Evolutionary conservation across 2,888 invertebrate genomes (phyloP).

Genomic region (Cryptus armator): DNA sequence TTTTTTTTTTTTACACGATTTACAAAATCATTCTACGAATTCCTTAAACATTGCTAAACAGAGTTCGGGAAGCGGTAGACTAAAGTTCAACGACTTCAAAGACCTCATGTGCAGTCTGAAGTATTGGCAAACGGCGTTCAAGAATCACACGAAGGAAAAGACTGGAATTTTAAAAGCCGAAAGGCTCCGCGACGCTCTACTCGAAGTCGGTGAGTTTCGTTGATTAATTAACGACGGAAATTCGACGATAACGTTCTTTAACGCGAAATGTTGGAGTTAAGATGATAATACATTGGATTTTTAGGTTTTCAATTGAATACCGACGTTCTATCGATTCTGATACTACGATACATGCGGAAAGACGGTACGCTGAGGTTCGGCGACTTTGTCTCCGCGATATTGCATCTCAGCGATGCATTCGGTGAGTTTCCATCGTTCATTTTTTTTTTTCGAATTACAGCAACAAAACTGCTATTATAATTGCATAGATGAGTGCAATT

Average conservation of each 20-base stretch:
- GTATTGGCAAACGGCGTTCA: constrained; percentile 96
- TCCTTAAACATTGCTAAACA: constrained; percentile 78
- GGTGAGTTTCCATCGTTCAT: constrained; percentile 87
- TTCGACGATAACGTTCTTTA: neutral
- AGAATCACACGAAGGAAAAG: constrained; percentile 95
- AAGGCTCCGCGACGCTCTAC: constrained; percentile 92
- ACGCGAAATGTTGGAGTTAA: constrained; percentile 14
- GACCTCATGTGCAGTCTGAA: constrained; percentile 96
- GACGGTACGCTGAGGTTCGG: constrained; percentile 96
- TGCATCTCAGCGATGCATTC: constrained; percentile 95
- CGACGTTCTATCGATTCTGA: constrained; percentile 92
- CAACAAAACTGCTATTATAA: neutral
- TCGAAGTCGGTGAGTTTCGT: constrained; percentile 90
- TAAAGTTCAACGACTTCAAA: constrained; percentile 94
- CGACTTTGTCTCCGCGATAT: constrained; percentile 95
- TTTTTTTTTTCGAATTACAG: neutral
- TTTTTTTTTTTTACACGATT: neutral
- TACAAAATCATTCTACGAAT: neutral
- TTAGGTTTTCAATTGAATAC: constrained; percentile 93
- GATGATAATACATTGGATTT: constrained; percentile 52
- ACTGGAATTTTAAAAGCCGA: constrained; percentile 96
- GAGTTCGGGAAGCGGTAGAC: constrained; percentile 92
- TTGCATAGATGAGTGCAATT: constrained; percentile 22
- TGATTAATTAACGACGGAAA: neutral
- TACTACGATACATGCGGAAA: constrained; percentile 95